These are phyloP conservation scores for Pomatostomus ruficeps DNA, from an alignment of 2,113 vertebrate species.

Conservation along the genomic window DNA sequence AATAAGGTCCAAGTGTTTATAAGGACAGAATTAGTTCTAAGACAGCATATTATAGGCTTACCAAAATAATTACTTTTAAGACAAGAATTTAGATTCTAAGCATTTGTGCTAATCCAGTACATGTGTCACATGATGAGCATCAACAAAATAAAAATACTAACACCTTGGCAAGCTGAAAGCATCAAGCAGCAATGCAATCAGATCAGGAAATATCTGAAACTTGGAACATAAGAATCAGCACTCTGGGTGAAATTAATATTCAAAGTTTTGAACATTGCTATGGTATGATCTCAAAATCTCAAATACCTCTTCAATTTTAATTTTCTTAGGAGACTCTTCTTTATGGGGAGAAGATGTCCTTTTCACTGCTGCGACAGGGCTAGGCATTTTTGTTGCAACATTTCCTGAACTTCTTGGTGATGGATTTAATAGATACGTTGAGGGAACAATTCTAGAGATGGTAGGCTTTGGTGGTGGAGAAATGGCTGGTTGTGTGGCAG, in stretches of 20 bases:
- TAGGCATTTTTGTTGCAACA: constrained; percentile 73
- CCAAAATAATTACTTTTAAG: background rate
- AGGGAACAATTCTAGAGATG: constrained; percentile 71
- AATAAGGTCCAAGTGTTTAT: background rate
- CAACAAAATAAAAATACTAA: background rate
- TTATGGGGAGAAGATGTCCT: constrained; percentile 73
- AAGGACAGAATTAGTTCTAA: background rate
- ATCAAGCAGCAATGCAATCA: background rate
- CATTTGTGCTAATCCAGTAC: background rate
- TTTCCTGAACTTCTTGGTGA: constrained; percentile 74
- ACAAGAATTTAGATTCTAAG: background rate
- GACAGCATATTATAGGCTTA: background rate
- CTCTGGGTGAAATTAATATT: background rate
- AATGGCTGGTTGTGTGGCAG: constrained; percentile 75
- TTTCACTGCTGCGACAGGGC: constrained; percentile 70
- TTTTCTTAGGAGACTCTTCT: constrained; percentile 78
- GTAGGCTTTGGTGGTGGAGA: constrained; percentile 75
- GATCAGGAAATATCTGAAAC: background rate
- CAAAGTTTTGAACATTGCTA: background rate
- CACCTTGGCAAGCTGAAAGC: background rate
- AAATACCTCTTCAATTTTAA: constrained; percentile 78
- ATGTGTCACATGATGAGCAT: rapidly evolving
- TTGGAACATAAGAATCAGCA: background rate
- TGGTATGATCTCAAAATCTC: background rate
- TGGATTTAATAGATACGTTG: constrained; percentile 74